Evolutionary conservation across 2,888 invertebrate species (phyloP), one percentile per base, ranked within the genome.

Genomic region (Euphydryas editha): DNA sequence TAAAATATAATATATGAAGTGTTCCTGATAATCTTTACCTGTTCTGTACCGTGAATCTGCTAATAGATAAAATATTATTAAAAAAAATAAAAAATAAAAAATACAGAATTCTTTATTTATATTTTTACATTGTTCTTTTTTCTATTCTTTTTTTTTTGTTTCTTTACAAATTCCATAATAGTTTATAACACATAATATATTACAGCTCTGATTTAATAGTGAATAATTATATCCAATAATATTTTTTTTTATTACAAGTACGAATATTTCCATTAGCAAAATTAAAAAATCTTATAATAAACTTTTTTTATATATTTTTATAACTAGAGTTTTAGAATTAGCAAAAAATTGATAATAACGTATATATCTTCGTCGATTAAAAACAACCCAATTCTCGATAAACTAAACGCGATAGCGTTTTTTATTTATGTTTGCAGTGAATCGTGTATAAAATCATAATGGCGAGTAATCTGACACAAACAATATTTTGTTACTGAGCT

Each of bases 401-500:
- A 59, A 62, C 63, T 59, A 60, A 65, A 62, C 21, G 58, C 59
- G 65, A 71, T 68, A 72, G 64, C 49, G 59, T 60, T 67, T 70
- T 72, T 70, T 70, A 72, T 72, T 71, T 71, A 69, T 69, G 69
- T 73, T 72, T 66, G 65, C 72, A 75, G 73, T 72, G 64, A 74
- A 70, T 72, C 72, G 72, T 71, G 72, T 73, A 68, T 68, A 67
- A 65, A 69, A 70, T 68, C 72, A 70, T 73, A 69, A 71, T 68
- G 68, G 69, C 72, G 72, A 72, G 69, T 74, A 75, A 74, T 73
- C 74, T 75, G 76, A 75, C 75, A 76, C 75, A 77, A 78, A 76
- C 74, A 77, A 79, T 77, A 78, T 76, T 79, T 77, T 75, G 74
- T 76, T 77, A 74, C 70, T 71, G 70, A 69, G 70, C 71, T 71